Evolutionary conservation across 1,140 invertebrate species (phyloP).

Genomic region (Drosophila trapezifrons): DNA sequence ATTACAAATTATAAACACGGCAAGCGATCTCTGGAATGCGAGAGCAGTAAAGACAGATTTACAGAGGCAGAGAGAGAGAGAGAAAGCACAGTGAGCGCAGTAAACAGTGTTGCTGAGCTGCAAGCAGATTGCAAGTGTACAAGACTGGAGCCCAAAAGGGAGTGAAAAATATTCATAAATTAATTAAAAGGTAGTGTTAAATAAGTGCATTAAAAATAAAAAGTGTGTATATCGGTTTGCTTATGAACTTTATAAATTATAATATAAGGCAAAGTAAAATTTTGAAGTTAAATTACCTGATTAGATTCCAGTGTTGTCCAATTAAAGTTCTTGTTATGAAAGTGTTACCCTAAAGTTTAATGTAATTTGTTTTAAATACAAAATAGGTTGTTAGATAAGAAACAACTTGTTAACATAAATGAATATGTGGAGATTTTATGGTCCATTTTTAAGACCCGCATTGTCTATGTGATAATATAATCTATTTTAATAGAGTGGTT

Average conservation of each 20-base stretch:
- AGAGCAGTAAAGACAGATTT: conserved; percentile 16
- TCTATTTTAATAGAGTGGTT: not conserved
- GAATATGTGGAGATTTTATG: not conserved
- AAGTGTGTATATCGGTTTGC: too few species aligned
- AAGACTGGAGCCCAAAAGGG: not conserved
- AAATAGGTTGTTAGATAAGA: not conserved
- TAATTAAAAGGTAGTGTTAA: not conserved
- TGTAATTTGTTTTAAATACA: not conserved
- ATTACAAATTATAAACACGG: conserved; percentile 29
- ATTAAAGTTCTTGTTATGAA: not conserved
- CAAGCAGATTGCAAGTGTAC: not conserved
- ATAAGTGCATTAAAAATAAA: not conserved
- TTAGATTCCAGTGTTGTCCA: too few species aligned
- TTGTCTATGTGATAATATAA: not conserved
- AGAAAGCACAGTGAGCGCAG: not conserved
- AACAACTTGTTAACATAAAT: not conserved
- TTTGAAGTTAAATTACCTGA: too few species aligned
- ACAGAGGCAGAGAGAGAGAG: not conserved
- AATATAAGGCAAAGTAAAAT: not conserved
- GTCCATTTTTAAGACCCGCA: not conserved
- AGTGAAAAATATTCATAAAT: not conserved
- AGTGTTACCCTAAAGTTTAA: not conserved
- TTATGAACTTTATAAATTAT: too few species aligned
- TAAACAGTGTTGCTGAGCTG: conserved; percentile 42
- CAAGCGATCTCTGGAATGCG: conserved; percentile 24